Percentiles rank a stretch among this genome's conserved stretches.
Evolutionary conservation across 2,113 vertebrate species (phyloP).

Genomic region (Entomyzon cyanotis): DNA sequence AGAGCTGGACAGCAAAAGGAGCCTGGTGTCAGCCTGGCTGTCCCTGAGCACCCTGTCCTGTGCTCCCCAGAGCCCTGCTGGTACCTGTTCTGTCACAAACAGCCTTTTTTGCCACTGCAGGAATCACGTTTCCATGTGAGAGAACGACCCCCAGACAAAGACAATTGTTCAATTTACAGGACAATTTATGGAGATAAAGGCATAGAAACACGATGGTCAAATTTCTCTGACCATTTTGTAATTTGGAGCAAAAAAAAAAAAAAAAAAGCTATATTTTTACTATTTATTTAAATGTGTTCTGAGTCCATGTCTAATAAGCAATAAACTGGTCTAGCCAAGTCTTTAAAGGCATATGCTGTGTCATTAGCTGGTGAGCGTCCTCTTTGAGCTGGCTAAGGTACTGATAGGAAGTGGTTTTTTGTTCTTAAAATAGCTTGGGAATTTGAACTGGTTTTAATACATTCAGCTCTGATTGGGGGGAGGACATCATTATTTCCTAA

Average conservation of each 20-base stretch:
- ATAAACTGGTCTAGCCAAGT: conserved; percentile 73
- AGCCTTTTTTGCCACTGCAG: conserved; percentile 6
- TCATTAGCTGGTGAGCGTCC: conserved; percentile 84
- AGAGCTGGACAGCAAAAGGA: background rate
- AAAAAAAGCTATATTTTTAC: conserved; percentile 60
- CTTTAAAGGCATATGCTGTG: conserved; percentile 60
- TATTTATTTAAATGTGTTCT: conserved; percentile 79
- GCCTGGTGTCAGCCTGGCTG: background rate
- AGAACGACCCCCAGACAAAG: background rate
- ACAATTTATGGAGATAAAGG: conserved; percentile 62
- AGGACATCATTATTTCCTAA: conserved; percentile 66
- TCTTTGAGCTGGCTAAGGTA: conserved; percentile 84
- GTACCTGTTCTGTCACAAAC: background rate
- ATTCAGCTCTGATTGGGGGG: conserved; percentile 68
- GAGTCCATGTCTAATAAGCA: conserved; percentile 72
- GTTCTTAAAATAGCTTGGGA: conserved; percentile 73
- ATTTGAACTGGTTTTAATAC: conserved; percentile 71
- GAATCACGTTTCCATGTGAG: background rate
- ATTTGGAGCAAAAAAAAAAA: conserved; percentile 71
- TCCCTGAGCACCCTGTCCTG: background rate
- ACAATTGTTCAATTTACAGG: conserved; percentile 55
- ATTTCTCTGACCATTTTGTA: conserved; percentile 76
- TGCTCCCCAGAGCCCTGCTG: background rate
- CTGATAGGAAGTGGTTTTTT: conserved; percentile 74
- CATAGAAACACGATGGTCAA: conserved; percentile 69